These are phyloP conservation scores for Theristicus caerulescens DNA, from an alignment of 2,113 vertebrate species.

Conservation along the genomic window DNA sequence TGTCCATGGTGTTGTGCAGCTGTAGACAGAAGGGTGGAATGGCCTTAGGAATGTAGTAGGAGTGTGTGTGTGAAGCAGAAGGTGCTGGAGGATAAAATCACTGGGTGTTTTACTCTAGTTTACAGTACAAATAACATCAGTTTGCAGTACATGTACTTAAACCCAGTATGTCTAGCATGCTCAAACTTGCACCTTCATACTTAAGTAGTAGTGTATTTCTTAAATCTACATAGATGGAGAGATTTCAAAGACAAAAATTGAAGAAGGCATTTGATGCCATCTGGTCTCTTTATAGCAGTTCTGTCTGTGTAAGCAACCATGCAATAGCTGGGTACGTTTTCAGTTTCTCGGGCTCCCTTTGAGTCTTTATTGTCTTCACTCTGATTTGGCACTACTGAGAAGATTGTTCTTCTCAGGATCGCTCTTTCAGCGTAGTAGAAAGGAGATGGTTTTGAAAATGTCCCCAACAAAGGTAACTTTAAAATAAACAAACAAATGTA, in stretches of 20 bases:
- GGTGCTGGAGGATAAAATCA: constrained; percentile 40
- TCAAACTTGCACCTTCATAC: constrained; percentile 17
- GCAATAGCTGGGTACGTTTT: neutral
- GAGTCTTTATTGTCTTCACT: neutral
- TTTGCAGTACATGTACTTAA: neutral
- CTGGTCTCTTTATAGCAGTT: neutral
- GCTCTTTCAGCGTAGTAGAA: neutral
- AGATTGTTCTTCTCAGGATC: neutral
- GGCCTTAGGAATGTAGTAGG: constrained; percentile 25
- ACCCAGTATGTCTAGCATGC: neutral
- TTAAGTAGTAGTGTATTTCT: neutral
- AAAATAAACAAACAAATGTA: neutral
- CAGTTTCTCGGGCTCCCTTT: neutral
- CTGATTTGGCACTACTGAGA: neutral
- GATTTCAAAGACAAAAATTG: neutral
- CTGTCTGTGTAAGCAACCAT: neutral
- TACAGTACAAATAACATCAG: constrained; percentile 25
- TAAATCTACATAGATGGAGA: neutral
- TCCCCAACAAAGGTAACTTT: neutral
- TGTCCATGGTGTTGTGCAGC: neutral
- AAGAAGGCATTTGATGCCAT: neutral
- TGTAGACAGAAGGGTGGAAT: constrained; percentile 16
- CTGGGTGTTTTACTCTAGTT: neutral
- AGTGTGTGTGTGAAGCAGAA: neutral
- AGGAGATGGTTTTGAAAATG: neutral